These are phyloP conservation scores for Takifugu bimaculatus DNA, from an alignment of 2,113 vertebrate species.

Conservation along the genomic window DNA sequence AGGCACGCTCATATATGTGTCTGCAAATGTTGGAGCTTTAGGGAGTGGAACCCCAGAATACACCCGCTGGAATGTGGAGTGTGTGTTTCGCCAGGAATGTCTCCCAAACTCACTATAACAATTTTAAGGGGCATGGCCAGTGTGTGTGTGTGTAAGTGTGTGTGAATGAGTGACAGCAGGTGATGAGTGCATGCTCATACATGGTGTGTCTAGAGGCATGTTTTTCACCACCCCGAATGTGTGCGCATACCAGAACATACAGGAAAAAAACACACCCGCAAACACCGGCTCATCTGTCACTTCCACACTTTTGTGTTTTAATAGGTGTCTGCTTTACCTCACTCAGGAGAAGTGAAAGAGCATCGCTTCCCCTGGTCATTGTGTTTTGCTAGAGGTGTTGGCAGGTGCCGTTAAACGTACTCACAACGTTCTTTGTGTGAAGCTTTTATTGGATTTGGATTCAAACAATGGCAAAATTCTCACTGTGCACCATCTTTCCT, in stretches of 20 bases:
- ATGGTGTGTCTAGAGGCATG: conserved; percentile 35
- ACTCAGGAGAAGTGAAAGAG: conserved; percentile 37
- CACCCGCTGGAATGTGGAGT: neutral
- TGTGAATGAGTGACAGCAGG: conserved; percentile 56
- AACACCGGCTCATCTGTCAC: conserved; percentile 8
- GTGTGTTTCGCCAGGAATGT: neutral
- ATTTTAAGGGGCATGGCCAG: conserved; percentile 7
- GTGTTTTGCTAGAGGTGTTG: conserved; percentile 39
- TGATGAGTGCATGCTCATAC: conserved; percentile 45
- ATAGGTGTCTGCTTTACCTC: conserved; percentile 51
- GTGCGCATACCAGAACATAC: neutral
- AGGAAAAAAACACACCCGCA: neutral
- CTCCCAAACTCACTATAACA: conserved; percentile 5
- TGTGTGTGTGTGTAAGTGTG: neutral
- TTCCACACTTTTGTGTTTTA: conserved; percentile 31
- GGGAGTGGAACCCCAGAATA: too few species aligned
- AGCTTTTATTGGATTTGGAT: conserved; percentile 28
- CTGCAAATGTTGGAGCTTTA: too few species aligned
- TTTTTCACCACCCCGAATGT: conserved; percentile 26
- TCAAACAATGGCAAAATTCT: conserved; percentile 6
- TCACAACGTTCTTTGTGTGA: conserved; percentile 26
- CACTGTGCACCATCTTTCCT: neutral
- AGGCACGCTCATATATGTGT: neutral
- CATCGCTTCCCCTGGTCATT: conserved; percentile 53
- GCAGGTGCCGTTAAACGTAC: conserved; percentile 47